Evolutionary conservation across 1,140 invertebrate genomes (phyloP).

Genomic region (Bombus cullumanus): DNA sequence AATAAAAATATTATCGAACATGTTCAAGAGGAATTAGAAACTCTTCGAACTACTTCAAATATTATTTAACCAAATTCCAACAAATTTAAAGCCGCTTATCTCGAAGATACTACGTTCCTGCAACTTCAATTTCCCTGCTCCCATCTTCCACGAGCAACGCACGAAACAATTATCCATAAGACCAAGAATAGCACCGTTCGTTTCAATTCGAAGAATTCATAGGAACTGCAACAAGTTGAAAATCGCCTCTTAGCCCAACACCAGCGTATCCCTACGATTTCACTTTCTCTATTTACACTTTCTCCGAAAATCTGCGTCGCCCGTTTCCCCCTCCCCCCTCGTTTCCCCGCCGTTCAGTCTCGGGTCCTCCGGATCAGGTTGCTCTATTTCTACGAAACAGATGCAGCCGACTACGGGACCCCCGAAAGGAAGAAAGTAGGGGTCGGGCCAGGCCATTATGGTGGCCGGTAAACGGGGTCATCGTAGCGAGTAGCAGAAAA

Average conservation of each 20-base stretch:
- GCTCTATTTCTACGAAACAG: constrained; percentile 6
- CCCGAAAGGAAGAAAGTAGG: constrained; percentile 38
- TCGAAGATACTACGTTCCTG: no score
- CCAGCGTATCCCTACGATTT: not conserved
- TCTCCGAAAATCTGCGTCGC: not conserved
- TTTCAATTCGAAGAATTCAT: not conserved
- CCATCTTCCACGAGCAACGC: no score
- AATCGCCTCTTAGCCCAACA: fast-evolving
- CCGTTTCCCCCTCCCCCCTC: no score
- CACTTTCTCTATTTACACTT: not conserved
- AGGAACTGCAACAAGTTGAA: not conserved
- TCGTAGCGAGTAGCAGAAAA: constrained; percentile 55
- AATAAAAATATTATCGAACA: no score
- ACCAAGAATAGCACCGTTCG: fast-evolving
- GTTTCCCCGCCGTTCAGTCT: fast-evolving
- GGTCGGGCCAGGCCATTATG: constrained; percentile 54
- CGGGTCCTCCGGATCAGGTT: not conserved
- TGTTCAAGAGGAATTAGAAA: no score
- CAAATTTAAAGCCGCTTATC: no score
- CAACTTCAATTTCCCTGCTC: no score
- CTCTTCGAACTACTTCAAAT: no score
- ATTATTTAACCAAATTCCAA: no score
- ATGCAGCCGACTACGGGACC: constrained; percentile 2
- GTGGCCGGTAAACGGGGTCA: constrained; percentile 56
- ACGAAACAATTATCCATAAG: no score